Base-by-base conservation (phyloP, 2,888 invertebrate species). In the Drosophila pseudotalamancana region DNA sequence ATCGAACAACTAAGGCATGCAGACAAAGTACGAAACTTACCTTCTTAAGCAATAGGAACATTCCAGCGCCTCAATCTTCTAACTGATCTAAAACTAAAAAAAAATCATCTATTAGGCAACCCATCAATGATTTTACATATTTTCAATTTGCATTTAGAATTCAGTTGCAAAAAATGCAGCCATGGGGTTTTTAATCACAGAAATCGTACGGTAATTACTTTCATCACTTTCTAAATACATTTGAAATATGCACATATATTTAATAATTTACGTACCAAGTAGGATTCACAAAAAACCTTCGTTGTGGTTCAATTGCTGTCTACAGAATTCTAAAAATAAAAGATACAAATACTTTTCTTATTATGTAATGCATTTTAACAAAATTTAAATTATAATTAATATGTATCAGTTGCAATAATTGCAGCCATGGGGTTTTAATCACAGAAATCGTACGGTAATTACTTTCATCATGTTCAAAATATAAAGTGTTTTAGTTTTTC, bases 121-220 rank as follows among this genome's bases (percentile, higher is more conserved):
- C 35, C 3, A 1, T 27, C 0, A 2, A 3, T 4, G 3, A 31
- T 12, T 6, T 4, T 4, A n/a, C 1, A 5, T 0, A 18, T 1
- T 4, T 11, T 12, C 2, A 3, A 27, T 9, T 25, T 9, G 6
- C 1, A 2, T 5, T 46, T 19, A 0, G 12, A 29, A 23, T 60
- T 80, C 80, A 81, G 83, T 80, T 82, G 77, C 80, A 80, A 77
- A 51, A 62, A 70, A 39, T 83, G 83, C 80, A 81, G 80, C 83
- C 80, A 72, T 83, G n/a, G 39, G 29, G 49, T 77, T 80, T 75
- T 67, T 59, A 80, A 83, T 77, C 80, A 80, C 18, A 42, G 21
- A 72, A 46, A 67, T 80, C 80, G 49, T 83, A 83, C 80, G 80
- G 80, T 80, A 80, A 80, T 80, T 80, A 79, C 72, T 16, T 34